Percentiles rank a stretch among this genome's conserved stretches.
Conservation (phyloP, 2,888 invertebrate species). For the Philopedon plagiatum region DNA sequence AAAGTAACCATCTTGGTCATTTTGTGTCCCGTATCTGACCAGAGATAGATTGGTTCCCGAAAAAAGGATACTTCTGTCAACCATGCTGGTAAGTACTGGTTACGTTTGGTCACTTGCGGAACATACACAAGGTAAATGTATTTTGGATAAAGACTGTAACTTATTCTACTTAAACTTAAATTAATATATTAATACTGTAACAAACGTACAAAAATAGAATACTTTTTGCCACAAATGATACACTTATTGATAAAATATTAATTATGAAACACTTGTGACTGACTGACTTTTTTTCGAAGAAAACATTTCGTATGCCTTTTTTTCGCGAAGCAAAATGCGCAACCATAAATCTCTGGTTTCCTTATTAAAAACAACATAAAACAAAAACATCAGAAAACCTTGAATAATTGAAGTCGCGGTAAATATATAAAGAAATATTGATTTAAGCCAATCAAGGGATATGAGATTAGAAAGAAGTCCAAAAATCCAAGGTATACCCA, state of each 20-base stretch:
- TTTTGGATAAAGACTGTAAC: no score
- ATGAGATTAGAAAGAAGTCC: slow-evolving; percentile 70
- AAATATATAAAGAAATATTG: slow-evolving; percentile 69
- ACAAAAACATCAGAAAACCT: slow-evolving; percentile 75
- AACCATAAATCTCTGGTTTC: slow-evolving; percentile 74
- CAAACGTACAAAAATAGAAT: background rate
- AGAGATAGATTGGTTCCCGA: no score
- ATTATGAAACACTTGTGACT: slow-evolving; percentile 18
- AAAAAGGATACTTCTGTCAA: no score
- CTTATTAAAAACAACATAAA: slow-evolving; percentile 75
- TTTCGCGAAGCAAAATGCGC: slow-evolving; percentile 55
- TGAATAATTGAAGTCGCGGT: slow-evolving; percentile 72
- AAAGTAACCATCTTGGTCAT: no score
- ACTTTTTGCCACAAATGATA: no score
- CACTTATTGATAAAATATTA: background rate
- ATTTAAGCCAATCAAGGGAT: slow-evolving; percentile 55
- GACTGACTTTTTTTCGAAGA: slow-evolving; percentile 28
- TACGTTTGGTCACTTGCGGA: no score
- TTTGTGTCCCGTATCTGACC: no score
- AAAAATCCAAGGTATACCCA: slow-evolving; percentile 76
- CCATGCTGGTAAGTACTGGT: no score
- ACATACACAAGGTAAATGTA: no score
- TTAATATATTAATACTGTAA: no score
- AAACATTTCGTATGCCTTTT: slow-evolving; percentile 20
- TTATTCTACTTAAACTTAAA: no score